Conservation (phyloP, 2,113 vertebrate genomes). For the Ondatra zibethicus region DNA sequence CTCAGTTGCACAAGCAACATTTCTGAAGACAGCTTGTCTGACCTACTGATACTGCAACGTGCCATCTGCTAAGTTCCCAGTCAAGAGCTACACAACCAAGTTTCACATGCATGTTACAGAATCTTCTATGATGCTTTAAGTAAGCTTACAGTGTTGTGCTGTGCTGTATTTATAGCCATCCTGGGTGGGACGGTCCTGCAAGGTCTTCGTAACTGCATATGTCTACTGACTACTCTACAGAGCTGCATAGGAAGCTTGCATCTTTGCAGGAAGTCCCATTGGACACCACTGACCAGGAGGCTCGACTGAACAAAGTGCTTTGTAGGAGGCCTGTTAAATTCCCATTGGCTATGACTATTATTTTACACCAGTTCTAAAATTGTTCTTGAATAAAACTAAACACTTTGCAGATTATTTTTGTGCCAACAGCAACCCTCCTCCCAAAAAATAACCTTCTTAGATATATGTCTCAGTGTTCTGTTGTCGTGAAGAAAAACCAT, state of each 20-base stretch:
- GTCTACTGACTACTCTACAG: not conserved
- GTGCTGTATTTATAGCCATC: not conserved
- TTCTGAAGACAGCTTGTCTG: not conserved
- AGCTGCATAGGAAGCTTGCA: not conserved
- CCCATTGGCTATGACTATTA: not conserved
- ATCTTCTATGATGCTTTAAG: not conserved
- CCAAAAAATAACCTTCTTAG: not conserved
- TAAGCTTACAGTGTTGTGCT: not conserved
- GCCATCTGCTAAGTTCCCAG: not conserved
- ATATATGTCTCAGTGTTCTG: not conserved
- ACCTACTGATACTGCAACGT: not conserved
- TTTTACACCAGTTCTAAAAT: not conserved
- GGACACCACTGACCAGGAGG: not conserved
- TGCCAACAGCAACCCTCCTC: not conserved
- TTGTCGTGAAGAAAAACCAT: not conserved
- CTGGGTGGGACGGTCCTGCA: not conserved
- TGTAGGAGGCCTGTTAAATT: not conserved
- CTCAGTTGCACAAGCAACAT: not conserved
- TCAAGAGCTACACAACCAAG: not conserved
- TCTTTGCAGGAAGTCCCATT: not conserved
- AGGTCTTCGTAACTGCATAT: not conserved
- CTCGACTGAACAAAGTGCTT: not conserved
- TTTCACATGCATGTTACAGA: not conserved
- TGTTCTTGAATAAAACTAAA: not conserved
- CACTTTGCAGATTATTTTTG: not conserved